A percentile compares a stretch with the other conserved stretches of the same genome.
phyloP scores from a whole-genome alignment of 2,113 vertebrate genomes.

The Aphelocoma coerulescens region DNA sequence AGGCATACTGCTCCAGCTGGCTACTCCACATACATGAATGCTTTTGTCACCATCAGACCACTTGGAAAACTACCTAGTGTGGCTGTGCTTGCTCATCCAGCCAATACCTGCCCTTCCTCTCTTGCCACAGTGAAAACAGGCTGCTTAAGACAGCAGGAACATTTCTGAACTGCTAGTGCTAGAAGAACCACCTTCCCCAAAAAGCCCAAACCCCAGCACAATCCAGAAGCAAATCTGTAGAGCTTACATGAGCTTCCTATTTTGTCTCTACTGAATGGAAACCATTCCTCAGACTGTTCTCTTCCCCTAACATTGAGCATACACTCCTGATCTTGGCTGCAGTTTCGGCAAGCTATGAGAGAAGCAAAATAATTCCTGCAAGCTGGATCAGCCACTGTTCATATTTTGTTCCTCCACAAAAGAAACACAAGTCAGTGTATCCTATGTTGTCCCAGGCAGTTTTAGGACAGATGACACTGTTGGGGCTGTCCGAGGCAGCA shows the following conservation, averaged over 20 bases:
- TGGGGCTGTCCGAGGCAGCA: no score
- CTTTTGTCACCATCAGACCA: neutral
- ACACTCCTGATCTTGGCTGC: neutral
- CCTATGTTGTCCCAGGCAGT: neutral
- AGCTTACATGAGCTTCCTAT: neutral
- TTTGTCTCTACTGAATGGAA: neutral
- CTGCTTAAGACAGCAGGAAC: neutral
- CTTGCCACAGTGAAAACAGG: neutral
- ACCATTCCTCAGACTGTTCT: neutral
- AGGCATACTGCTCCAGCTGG: neutral
- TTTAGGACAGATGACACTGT: neutral
- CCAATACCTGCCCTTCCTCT: neutral
- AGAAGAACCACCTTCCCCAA: neutral
- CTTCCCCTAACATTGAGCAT: neutral
- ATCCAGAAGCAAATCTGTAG: neutral
- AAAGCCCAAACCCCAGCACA: neutral
- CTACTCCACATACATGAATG: neutral
- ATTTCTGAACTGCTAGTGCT: neutral
- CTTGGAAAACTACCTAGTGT: neutral
- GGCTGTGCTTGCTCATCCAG: neutral
- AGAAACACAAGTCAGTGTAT: neutral
- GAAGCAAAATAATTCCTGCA: neutral
- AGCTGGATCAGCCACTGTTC: neutral
- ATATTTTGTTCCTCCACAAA: neutral
- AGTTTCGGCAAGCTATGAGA: neutral